Percentiles rank a stretch among this genome's conserved stretches.
These are phyloP conservation scores for Eurois occulta DNA, from an alignment of 2,888 invertebrate genomes.

Conservation along the genomic window DNA sequence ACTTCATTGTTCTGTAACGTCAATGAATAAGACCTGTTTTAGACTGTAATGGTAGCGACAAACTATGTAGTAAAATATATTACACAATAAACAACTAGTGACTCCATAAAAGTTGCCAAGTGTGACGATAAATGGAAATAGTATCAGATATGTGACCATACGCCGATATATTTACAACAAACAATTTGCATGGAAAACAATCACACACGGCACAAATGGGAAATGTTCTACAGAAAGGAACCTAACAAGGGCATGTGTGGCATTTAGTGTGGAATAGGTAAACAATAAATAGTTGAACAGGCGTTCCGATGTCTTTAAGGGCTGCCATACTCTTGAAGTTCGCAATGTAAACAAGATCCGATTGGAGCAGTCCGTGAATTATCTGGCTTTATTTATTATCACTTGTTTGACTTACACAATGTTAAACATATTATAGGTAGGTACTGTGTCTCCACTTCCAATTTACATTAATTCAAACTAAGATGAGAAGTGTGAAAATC, in stretches of 20 bases:
- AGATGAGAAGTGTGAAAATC: not conserved
- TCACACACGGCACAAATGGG: slow-evolving; percentile 78
- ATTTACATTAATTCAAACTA: not conserved
- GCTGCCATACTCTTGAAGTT: slow-evolving; percentile 71
- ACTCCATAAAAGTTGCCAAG: slow-evolving; percentile 68
- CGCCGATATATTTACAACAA: slow-evolving; percentile 82
- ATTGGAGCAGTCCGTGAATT: slow-evolving; percentile 84
- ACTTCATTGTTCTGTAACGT: slow-evolving; percentile 57
- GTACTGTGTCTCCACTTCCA: not conserved
- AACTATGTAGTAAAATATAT: slow-evolving; percentile 62
- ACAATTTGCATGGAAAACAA: slow-evolving; percentile 85
- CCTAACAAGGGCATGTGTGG: slow-evolving; percentile 85
- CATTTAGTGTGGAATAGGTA: slow-evolving; percentile 81
- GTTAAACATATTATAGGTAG: slow-evolving; percentile 32
- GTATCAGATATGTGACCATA: slow-evolving; percentile 82
- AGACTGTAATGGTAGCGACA: slow-evolving; percentile 59
- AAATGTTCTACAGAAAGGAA: slow-evolving; percentile 82
- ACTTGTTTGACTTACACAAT: slow-evolving; percentile 79
- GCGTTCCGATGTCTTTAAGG: slow-evolving; percentile 83
- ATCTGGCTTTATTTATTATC: slow-evolving; percentile 86
- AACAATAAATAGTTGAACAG: slow-evolving; percentile 85
- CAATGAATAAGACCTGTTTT: slow-evolving; percentile 61
- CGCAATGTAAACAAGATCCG: slow-evolving; percentile 87
- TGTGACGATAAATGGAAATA: slow-evolving; percentile 81
- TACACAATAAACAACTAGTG: slow-evolving; percentile 64